phyloP scores from a whole-genome alignment of 2,888 invertebrate species.

The Lathronympha strigana region DNA sequence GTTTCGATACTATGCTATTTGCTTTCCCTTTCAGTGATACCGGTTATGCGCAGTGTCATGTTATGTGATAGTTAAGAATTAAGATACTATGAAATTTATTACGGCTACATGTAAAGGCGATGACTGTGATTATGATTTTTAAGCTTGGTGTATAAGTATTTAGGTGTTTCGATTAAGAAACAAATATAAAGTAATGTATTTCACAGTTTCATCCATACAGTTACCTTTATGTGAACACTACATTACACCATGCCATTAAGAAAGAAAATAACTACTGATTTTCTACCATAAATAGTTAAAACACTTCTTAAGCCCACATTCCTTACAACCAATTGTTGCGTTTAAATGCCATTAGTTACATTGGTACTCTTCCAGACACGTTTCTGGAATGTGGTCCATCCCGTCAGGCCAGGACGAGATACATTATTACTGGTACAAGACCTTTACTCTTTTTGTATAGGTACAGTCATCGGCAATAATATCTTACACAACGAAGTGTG shows the following conservation, averaged over 20 bases:
- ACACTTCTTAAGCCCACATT: conserved; percentile 2
- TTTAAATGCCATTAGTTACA: conserved; percentile 28
- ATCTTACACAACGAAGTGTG: too few relatives aligned
- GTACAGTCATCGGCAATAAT: too few relatives aligned
- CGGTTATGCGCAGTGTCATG: conserved; percentile 18
- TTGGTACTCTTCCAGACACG: conserved; percentile 7
- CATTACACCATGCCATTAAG: conserved; percentile 4
- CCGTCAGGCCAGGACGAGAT: neutral
- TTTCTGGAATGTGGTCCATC: conserved; percentile 32
- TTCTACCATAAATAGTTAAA: conserved; percentile 14
- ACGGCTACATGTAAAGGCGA: too few relatives aligned
- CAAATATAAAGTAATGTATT: too few relatives aligned
- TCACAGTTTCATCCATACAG: too few relatives aligned
- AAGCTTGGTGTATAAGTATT: too few relatives aligned
- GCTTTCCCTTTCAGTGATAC: conserved; percentile 32
- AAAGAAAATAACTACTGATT: conserved; percentile 13
- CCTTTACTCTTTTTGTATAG: conserved; percentile 5
- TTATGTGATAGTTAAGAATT: conserved; percentile 8
- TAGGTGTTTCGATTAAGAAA: too few relatives aligned
- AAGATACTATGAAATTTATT: neutral
- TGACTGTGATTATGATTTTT: too few relatives aligned
- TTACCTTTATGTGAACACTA: too few relatives aligned
- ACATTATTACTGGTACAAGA: neutral
- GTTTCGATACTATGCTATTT: conserved; percentile 32
- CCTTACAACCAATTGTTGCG: conserved; percentile 15